Evolutionary conservation across 1,140 invertebrate species (phyloP), one percentile per base, ranked within the genome.

Genomic region (Trachymyrmex septentrionalis): DNA sequence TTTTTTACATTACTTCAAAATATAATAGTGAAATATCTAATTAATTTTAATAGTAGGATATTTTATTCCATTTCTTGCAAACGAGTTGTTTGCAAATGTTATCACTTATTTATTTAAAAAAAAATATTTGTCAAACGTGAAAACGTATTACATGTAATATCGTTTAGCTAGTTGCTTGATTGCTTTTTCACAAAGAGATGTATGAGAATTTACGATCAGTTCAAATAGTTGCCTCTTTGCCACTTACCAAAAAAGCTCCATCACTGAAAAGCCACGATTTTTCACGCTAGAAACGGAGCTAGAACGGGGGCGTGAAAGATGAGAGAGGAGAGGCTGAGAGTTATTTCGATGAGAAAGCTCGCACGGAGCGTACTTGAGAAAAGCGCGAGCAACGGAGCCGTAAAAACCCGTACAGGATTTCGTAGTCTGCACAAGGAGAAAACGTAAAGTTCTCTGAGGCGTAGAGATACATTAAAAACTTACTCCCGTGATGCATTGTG

Each of bases 191-290:
- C 12, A 14, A 27, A 48, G 50, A 72, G 85, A 87, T 86, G 59
- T 77, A 86, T 78, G 50, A 55, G 38, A 69, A 66, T 21, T 80
- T 30, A 59, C 67, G 72, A 72, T 85, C 63, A 85, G 55, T 27
- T 55, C 63, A 64, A 89, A 84, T 64, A 82, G 88, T 89, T 87
- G 81, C 77, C 85, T 73, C 85, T 84, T 89, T 59, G 61, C 66
- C 27, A 64, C 64, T 69, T 75, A 55, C 75, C 50, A 86, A 57
- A 80, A 88, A 86, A 88, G 78, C 72, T 88, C 71, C 84, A n/a
- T 72, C 66, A 55, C 75, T 86, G 71, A 71, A 87, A 77, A 84
- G 61, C 34, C 50, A 69, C 61, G 48, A 89, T 89, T 88, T 89
- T 80, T 90, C 87, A 89, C 85, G 24, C 34, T 55, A 84, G 71